phyloP scores from a whole-genome alignment of 1,140 invertebrate species.

The Bombus superbus region DNA sequence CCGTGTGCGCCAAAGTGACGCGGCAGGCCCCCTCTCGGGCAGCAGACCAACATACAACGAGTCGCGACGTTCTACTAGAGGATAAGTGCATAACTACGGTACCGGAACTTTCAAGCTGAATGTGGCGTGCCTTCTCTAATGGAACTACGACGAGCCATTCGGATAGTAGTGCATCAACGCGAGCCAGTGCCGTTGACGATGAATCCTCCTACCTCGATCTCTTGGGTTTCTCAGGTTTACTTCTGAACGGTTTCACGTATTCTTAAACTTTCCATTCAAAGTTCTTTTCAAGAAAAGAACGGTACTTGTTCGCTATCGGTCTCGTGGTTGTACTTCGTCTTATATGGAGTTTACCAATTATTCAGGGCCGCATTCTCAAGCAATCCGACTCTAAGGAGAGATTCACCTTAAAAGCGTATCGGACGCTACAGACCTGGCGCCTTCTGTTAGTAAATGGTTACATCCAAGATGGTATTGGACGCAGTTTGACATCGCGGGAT shows the following conservation, averaged over 20 bases:
- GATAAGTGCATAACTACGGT: neutral
- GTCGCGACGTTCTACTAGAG: too few species aligned
- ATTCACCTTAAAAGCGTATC: neutral
- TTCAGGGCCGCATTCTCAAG: neutral
- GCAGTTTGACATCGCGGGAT: conserved; percentile 76
- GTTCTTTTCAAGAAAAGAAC: conserved; percentile 25
- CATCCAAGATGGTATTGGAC: conserved; percentile 87
- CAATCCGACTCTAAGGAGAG: neutral
- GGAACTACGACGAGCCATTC: neutral
- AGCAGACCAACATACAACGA: neutral
- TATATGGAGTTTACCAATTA: conserved; percentile 2
- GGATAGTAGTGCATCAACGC: conserved; percentile 39
- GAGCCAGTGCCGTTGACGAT: conserved; percentile 59
- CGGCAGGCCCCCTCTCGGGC: neutral
- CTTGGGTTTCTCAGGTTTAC: neutral
- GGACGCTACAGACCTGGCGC: neutral
- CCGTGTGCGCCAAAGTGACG: neutral
- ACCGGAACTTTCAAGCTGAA: neutral
- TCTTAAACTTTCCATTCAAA: conserved; percentile 8
- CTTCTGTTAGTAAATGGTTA: neutral
- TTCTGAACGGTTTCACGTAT: conserved; percentile 1
- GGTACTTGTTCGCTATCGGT: conserved; percentile 27
- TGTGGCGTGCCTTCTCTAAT: neutral
- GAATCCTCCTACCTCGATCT: neutral
- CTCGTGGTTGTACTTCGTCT: conserved; percentile 4